Percentiles rank a stretch among this genome's conserved stretches.
phyloP scores from a whole-genome alignment of 1,140 invertebrate genomes.

The Macrotrachela quadricornifera region DNA sequence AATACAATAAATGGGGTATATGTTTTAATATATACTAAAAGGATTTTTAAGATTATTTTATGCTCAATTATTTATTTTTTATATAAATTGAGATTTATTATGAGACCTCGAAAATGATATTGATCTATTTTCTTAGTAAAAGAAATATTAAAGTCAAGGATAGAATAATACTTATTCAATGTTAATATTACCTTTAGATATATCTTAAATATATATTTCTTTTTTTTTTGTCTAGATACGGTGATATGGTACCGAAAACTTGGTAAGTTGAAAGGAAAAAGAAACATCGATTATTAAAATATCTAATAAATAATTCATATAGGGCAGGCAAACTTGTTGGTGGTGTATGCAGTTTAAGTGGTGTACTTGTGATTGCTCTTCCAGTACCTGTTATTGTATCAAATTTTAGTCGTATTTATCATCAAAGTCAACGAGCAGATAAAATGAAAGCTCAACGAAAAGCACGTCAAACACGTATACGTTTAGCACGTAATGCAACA shows the following conservation, averaged over 20 bases:
- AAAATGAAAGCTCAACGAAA: constrained; percentile 77
- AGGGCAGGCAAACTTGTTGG: constrained; percentile 96
- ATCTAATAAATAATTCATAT: too few relatives aligned
- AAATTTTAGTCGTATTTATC: constrained; percentile 99
- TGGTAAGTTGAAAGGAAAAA: too few relatives aligned
- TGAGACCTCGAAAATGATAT: too few relatives aligned
- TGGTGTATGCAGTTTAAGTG: constrained; percentile 89
- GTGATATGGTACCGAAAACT: constrained; percentile 96
- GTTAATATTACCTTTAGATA: background rate
- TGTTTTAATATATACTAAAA: too few relatives aligned
- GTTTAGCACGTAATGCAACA: background rate
- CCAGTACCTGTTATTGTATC: constrained; percentile 99
- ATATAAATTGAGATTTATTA: too few relatives aligned
- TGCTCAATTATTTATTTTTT: too few relatives aligned
- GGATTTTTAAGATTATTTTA: too few relatives aligned
- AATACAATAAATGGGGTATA: too few relatives aligned
- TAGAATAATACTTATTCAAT: background rate
- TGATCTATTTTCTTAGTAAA: too few relatives aligned
- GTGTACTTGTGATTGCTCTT: constrained; percentile 94
- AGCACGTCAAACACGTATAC: background rate
- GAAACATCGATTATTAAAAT: too few relatives aligned
- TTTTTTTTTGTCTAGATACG: constrained; percentile 52
- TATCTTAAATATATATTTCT: background rate
- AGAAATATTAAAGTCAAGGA: too few relatives aligned
- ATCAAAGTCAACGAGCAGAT: constrained; percentile 96